Conservation (phyloP, 2,888 invertebrate species). For the Timandra comae region DNA sequence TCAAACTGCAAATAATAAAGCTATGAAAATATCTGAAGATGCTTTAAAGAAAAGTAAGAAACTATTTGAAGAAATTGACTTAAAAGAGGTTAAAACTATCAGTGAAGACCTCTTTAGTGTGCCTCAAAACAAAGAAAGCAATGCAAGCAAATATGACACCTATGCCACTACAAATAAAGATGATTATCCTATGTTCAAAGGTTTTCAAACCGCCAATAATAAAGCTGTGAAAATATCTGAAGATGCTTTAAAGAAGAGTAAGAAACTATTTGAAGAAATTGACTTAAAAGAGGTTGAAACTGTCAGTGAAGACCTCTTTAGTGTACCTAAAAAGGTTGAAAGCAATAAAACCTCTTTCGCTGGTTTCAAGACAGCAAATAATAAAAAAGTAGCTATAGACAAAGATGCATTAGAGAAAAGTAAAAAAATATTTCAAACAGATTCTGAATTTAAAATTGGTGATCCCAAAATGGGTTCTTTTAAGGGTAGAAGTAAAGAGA, state of each 20-base stretch:
- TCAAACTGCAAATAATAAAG: slow-evolving; percentile 39
- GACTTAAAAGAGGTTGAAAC: slow-evolving; percentile 18
- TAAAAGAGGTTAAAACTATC: too few species aligned
- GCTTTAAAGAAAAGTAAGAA: slow-evolving; percentile 27
- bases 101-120: background rate
- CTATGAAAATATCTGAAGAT: slow-evolving; percentile 30
- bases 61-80: slow-evolving; percentile 32
- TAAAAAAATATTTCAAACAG: slow-evolving; percentile 13
- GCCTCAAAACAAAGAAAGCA: slow-evolving; percentile 1
- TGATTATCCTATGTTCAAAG: background rate
- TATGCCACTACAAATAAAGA: background rate
- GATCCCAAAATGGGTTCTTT: too few species aligned
- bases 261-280: slow-evolving; percentile 5
- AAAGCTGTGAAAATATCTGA: slow-evolving; percentile 2
- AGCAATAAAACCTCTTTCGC: slow-evolving; percentile 5
- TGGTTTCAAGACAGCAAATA: slow-evolving; percentile 48
- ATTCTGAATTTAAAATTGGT: too few species aligned
- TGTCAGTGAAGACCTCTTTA: background rate
- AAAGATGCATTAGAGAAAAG: slow-evolving; percentile 38
- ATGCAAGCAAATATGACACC: slow-evolving; percentile 35
- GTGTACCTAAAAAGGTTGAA: slow-evolving; percentile 3
- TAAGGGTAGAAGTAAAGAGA: background rate
- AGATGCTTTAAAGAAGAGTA: slow-evolving; percentile 9
- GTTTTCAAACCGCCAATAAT: slow-evolving; percentile 7
- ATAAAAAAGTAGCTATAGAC: slow-evolving; percentile 32